These are phyloP conservation scores for Rhodinocichla rosea DNA, from an alignment of 2,113 vertebrate species.

Conservation along the genomic window DNA sequence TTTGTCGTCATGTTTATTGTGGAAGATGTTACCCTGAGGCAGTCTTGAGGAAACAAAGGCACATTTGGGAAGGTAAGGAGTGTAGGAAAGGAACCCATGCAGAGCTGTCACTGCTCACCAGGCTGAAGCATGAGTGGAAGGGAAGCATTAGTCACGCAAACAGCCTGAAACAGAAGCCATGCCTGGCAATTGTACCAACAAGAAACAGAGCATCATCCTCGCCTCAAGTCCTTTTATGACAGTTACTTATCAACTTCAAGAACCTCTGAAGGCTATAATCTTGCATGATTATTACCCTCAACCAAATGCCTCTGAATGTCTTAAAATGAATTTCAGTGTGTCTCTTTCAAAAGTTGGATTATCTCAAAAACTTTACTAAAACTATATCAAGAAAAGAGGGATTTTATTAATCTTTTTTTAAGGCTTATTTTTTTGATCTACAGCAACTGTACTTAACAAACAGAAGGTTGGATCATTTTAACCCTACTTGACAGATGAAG, in stretches of 20 bases:
- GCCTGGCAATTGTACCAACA: background rate
- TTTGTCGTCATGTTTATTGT: background rate
- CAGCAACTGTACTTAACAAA: background rate
- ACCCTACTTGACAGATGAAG: background rate
- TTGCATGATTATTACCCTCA: background rate
- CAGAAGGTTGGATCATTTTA: background rate
- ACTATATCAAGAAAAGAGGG: background rate
- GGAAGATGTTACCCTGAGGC: background rate
- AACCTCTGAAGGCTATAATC: conserved; percentile 9
- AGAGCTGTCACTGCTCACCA: background rate
- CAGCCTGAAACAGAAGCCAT: background rate
- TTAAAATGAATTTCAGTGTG: background rate
- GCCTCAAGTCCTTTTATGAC: background rate
- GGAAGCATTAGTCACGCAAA: background rate
- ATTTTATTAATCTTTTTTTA: background rate
- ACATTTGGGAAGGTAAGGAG: background rate
- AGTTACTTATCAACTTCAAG: conserved; percentile 5
- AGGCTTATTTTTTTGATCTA: background rate
- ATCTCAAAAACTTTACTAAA: background rate
- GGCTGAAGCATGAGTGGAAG: background rate
- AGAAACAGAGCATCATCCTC: background rate
- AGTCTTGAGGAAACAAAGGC: background rate
- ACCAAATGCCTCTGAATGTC: background rate
- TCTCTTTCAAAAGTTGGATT: background rate
- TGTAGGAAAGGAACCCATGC: background rate